Percentiles rank a stretch among this genome's conserved stretches.
Conservation (phyloP, 2,797 vertebrate species). For the Orestias chungarensis region DNA sequence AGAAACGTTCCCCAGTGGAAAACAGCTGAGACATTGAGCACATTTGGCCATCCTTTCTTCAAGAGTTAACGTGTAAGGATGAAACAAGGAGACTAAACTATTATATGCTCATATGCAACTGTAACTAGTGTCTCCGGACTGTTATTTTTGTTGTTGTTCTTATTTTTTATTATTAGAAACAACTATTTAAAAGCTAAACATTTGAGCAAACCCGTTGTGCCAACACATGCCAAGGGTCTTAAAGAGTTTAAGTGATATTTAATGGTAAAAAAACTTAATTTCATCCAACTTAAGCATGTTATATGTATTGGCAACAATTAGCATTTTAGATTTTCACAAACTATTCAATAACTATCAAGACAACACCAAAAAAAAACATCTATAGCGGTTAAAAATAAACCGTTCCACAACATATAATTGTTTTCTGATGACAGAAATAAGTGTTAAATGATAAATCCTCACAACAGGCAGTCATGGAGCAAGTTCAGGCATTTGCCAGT, state of each 20-base stretch:
- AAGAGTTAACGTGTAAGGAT: slow-evolving; percentile 4
- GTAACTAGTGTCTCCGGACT: slow-evolving; percentile 16
- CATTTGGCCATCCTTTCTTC: slow-evolving; percentile 24
- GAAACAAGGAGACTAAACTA: slow-evolving; percentile 28
- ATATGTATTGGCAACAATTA: too few species aligned
- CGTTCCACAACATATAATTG: too few species aligned
- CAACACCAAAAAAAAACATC: too few species aligned
- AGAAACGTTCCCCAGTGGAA: slow-evolving; percentile 73
- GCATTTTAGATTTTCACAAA: background rate
- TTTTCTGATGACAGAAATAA: background rate
- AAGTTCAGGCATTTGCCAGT: slow-evolving; percentile 4
- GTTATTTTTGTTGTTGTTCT: slow-evolving; percentile 14
- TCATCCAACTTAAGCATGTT: background rate
- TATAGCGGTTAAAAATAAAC: too few species aligned
- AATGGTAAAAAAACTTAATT: background rate
- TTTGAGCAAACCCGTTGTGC: background rate
- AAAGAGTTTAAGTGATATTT: background rate
- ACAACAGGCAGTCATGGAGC: background rate
- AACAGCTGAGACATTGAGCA: slow-evolving; percentile 60
- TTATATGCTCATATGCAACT: background rate
- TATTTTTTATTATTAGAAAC: too few species aligned
- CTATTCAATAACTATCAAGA: too few species aligned
- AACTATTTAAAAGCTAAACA: background rate
- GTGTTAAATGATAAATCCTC: background rate
- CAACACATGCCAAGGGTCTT: background rate